phyloP scores from a whole-genome alignment of 2,797 vertebrate genomes.

The Cyclura pinguis region DNA sequence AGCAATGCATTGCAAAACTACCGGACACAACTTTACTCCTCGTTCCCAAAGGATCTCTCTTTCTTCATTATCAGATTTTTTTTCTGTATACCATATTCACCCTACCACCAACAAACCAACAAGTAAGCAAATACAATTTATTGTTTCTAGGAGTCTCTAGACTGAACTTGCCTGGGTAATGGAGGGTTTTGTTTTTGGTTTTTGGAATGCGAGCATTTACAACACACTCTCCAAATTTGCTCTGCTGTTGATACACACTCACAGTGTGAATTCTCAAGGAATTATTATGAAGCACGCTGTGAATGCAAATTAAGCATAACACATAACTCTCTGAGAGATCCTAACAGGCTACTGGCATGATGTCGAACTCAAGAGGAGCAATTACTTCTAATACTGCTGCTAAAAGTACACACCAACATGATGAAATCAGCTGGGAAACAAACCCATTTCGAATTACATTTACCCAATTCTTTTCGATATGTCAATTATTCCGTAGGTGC shows the following conservation, averaged over 20 bases:
- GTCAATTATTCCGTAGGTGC: conserved; percentile 8
- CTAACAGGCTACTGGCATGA: conserved; percentile 63
- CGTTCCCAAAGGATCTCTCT: neutral
- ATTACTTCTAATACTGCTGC: conserved; percentile 61
- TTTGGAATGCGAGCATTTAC: conserved; percentile 50
- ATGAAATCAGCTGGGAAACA: conserved; percentile 57
- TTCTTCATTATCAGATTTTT: conserved; percentile 41
- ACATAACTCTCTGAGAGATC: conserved; percentile 59
- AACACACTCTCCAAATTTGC: conserved; percentile 41
- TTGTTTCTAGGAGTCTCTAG: conserved; percentile 51
- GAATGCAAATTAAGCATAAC: conserved; percentile 74
- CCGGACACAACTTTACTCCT: neutral
- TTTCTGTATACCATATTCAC: conserved; percentile 30
- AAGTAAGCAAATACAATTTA: conserved; percentile 42
- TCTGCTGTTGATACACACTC: conserved; percentile 63
- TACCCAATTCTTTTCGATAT: conserved; percentile 15
- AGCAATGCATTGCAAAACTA: conserved; percentile 19
- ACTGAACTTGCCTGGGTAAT: conserved; percentile 35
- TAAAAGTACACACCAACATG: conserved; percentile 57
- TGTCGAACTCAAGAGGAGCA: conserved; percentile 63
- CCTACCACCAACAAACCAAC: conserved; percentile 42
- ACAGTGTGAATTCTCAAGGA: conserved; percentile 68
- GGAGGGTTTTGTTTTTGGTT: neutral
- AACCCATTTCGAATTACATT: conserved; percentile 45
- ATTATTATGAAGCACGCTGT: conserved; percentile 67